These are phyloP conservation scores for Cephus pygmeus DNA, from an alignment of 2,888 invertebrate genomes.

Conservation along the genomic window DNA sequence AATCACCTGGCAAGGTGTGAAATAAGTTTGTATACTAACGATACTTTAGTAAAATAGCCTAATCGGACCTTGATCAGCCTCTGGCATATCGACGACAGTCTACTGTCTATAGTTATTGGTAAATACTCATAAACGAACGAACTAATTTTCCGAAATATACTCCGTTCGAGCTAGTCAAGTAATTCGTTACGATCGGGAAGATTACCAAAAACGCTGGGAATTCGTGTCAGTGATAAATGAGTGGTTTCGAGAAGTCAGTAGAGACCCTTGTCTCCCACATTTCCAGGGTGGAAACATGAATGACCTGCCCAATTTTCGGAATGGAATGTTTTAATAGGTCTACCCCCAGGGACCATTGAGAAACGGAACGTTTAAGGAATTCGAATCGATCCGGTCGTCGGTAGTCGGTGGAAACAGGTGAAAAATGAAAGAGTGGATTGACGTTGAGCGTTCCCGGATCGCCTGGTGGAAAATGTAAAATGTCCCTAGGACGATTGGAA, in stretches of 20 bases:
- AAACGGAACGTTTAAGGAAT: constrained; percentile 20
- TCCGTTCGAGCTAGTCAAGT: constrained; percentile 39
- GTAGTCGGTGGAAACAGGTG: not conserved
- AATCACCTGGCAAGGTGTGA: not conserved
- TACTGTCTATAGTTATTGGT: not conserved
- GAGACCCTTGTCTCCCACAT: constrained; percentile 40
- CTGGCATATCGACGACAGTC: not conserved
- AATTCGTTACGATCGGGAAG: constrained; percentile 44
- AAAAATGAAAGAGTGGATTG: not conserved
- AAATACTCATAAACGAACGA: not conserved
- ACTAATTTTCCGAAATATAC: not conserved
- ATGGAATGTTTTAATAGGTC: constrained; percentile 50
- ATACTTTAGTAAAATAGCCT: not conserved
- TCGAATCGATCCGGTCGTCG: constrained; percentile 9
- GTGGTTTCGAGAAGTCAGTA: constrained; percentile 33
- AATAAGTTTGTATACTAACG: not conserved
- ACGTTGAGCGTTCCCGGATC: not conserved
- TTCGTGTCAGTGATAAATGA: constrained; percentile 54
- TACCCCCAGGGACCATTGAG: constrained; percentile 19
- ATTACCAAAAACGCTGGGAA: constrained; percentile 25
- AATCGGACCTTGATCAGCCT: not conserved
- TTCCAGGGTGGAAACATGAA: constrained; percentile 32
- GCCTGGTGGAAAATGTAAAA: not conserved
- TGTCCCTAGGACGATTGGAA: not conserved
- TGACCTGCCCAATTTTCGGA: constrained; percentile 45